A percentile compares a stretch with the other conserved stretches of the same genome.
phyloP scores from a whole-genome alignment of 2,888 invertebrate genomes.

The Nudaria mundana region DNA sequence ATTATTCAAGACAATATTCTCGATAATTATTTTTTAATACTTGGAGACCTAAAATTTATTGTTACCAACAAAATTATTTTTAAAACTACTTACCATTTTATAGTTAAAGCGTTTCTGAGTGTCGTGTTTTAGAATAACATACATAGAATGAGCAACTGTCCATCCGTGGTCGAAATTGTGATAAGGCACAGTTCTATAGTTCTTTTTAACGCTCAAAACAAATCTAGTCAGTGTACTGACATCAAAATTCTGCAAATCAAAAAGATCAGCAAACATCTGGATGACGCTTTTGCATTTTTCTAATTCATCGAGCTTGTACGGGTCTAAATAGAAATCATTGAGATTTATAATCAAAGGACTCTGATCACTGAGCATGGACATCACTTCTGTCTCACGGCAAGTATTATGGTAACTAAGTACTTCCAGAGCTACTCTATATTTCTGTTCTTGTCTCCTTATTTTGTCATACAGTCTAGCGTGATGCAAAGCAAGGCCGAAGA shows the following conservation, averaged over 20 bases:
- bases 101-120: conserved; percentile 41
- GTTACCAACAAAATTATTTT: not conserved
- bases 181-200: conserved; percentile 91
- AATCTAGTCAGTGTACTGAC: conserved; percentile 85
- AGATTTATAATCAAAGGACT: conserved; percentile 47
- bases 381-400: conserved; percentile 87
- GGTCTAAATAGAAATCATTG: conserved; percentile 85
- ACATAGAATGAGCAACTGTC: conserved; percentile 92
- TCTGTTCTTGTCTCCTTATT: conserved; percentile 90
- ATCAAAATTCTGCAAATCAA: conserved; percentile 85
- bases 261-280: conserved; percentile 89
- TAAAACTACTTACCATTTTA: conserved; percentile 45
- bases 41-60: too few species aligned
- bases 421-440: conserved; percentile 90
- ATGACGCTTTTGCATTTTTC: conserved; percentile 88
- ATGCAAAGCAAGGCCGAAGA: conserved; percentile 92
- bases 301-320: conserved; percentile 85
- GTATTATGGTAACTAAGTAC: conserved; percentile 92
- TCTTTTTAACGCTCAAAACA: conserved; percentile 90
- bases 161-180: conserved; percentile 95
- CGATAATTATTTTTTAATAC: too few species aligned
- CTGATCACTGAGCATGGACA: conserved; percentile 40
- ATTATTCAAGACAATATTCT: too few species aligned
- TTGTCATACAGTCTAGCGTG: conserved; percentile 93
- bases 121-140: conserved; percentile 84